Evolutionary conservation across 2,113 vertebrate genomes (phyloP).

Genomic region (Rhinopomastus cyanomelas): DNA sequence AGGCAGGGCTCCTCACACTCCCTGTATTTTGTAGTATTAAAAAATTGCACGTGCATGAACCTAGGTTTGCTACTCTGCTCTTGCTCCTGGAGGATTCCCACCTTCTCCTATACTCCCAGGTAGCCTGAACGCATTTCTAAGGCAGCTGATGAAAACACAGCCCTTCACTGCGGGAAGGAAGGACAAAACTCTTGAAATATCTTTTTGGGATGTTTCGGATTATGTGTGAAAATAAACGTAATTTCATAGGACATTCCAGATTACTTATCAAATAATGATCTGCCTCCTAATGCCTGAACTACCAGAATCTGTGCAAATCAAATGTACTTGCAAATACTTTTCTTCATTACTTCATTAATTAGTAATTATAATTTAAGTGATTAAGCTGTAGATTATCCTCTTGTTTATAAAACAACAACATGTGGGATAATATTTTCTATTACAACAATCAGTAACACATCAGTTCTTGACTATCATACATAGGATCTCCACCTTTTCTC

Average conservation of each 20-base stretch:
- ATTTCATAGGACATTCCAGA: no score
- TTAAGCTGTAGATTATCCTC: constrained; percentile 33
- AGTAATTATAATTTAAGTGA: constrained; percentile 53
- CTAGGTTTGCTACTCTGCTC: not conserved
- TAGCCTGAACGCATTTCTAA: not conserved
- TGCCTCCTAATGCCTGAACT: not conserved
- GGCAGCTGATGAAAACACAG: not conserved
- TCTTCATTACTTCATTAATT: constrained; percentile 1
- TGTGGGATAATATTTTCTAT: constrained; percentile 29
- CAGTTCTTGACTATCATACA: not conserved
- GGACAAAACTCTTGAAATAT: constrained; percentile 18
- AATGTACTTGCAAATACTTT: constrained; percentile 43
- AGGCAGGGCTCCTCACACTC: not conserved
- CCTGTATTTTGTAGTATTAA: not conserved
- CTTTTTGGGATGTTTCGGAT: constrained; percentile 1
- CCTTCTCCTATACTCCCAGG: not conserved
- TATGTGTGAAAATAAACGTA: constrained; percentile 17
- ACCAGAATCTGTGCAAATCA: constrained; percentile 12
- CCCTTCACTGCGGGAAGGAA: not conserved
- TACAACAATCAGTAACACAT: constrained; percentile 36
- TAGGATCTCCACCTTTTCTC: not conserved
- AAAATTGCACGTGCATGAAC: not conserved
- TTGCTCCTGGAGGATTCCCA: not conserved
- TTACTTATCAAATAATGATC: constrained; percentile 38
- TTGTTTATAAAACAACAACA: constrained; percentile 52